These are phyloP conservation scores for Drosophila histrio DNA, from an alignment of 2,888 invertebrate genomes.

Conservation along the genomic window DNA sequence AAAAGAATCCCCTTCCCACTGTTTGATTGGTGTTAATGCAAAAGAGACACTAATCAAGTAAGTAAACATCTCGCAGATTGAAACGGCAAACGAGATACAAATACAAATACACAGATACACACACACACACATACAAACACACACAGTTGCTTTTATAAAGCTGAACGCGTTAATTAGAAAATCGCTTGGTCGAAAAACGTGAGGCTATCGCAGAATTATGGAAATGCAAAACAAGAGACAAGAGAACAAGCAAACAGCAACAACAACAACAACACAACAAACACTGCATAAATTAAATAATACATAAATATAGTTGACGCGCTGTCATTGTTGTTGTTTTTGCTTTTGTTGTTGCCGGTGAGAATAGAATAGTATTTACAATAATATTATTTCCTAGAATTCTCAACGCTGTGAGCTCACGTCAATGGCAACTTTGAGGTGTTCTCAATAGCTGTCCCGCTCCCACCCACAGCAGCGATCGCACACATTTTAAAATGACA, in stretches of 20 bases:
- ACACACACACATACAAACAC: constrained; percentile 34
- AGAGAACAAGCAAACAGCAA: too few relatives aligned
- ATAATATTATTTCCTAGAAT: constrained; percentile 69
- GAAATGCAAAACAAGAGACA: constrained; percentile 55
- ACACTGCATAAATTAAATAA: constrained; percentile 65
- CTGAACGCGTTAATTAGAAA: constrained; percentile 72
- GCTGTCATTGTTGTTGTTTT: constrained; percentile 13
- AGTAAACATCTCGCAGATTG: constrained; percentile 34
- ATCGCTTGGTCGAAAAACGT: constrained; percentile 55
- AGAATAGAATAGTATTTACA: constrained; percentile 55
- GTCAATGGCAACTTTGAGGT: constrained; percentile 25
- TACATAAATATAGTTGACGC: constrained; percentile 42
- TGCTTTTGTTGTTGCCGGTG: constrained; percentile 32
- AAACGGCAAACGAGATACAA: constrained; percentile 29
- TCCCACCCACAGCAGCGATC: constrained; percentile 39
- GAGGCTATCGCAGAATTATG: constrained; percentile 54
- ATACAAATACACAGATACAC: constrained; percentile 35
- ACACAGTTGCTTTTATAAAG: constrained; percentile 6
- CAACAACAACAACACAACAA: background rate
- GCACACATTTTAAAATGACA: constrained; percentile 50
- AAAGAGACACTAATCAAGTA: constrained; percentile 43
- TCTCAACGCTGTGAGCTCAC: constrained; percentile 50
- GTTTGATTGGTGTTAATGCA: constrained; percentile 21
- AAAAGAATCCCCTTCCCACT: background rate
- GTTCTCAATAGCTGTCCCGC: constrained; percentile 30